Percentiles rank a stretch among this genome's conserved stretches.
These are phyloP conservation scores for Chionis minor DNA, from an alignment of 2,113 vertebrate species.

Conservation along the genomic window DNA sequence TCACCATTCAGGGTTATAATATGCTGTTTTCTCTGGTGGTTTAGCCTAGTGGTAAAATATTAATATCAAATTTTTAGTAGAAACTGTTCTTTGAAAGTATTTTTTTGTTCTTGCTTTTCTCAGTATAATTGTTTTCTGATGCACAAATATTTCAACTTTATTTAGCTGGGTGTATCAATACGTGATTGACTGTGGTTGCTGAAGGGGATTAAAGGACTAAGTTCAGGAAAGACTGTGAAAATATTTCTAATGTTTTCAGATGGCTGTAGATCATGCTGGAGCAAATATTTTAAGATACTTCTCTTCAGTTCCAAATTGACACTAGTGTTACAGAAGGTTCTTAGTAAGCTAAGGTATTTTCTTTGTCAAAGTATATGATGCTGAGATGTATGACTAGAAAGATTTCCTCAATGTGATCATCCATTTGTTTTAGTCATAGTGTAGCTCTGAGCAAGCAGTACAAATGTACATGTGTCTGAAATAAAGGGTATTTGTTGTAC, in stretches of 20 bases:
- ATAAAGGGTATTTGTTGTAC: neutral
- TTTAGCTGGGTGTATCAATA: neutral
- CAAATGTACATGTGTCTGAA: neutral
- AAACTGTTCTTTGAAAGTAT: conserved; percentile 1
- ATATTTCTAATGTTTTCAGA: neutral
- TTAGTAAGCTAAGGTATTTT: neutral
- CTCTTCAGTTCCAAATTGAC: neutral
- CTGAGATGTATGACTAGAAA: neutral
- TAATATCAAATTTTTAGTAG: conserved; percentile 30
- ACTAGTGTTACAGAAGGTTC: neutral
- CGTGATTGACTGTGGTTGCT: neutral
- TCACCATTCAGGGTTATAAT: conserved; percentile 22
- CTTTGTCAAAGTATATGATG: neutral
- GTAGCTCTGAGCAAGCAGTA: neutral
- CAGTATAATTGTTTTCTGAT: neutral
- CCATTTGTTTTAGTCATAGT: neutral
- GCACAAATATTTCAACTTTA: neutral
- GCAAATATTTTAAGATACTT: neutral
- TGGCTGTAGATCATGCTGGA: neutral
- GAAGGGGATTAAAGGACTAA: neutral
- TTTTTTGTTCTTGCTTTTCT: neutral
- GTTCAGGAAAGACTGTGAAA: neutral
- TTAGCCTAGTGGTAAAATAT: conserved; percentile 24
- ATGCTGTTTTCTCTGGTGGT: neutral
- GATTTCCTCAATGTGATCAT: neutral